These are phyloP conservation scores for Odocoileus hemionus DNA, from an alignment of 2,113 vertebrate genomes.

Conservation along the genomic window DNA sequence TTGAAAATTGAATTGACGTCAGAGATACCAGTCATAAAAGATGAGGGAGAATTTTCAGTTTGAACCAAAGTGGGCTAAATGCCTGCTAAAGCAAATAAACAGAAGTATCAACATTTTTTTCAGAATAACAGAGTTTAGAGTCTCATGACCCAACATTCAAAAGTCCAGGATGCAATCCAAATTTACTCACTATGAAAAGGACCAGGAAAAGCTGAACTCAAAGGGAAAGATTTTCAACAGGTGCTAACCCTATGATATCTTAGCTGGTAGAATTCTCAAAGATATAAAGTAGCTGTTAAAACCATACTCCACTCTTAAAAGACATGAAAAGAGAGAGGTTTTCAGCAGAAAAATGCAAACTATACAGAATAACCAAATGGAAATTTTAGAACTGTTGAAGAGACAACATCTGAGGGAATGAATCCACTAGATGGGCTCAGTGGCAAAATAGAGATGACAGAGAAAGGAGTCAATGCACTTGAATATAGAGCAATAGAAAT, in stretches of 20 bases:
- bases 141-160: not conserved
- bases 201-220: not conserved
- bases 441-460: not conserved
- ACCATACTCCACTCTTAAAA: not conserved
- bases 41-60: not conserved
- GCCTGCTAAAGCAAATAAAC: not conserved
- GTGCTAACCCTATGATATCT: not conserved
- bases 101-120: not conserved
- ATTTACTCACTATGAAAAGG: not conserved
- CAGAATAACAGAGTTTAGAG: not conserved
- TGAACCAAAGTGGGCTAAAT: not conserved
- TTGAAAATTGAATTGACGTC: not conserved
- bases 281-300: not conserved
- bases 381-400: not conserved
- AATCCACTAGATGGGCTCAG: not conserved
- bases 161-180: not conserved
- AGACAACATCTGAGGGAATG: not conserved
- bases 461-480: not conserved
- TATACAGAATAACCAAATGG: not conserved
- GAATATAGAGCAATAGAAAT: not conserved
- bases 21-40: not conserved
- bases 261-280: not conserved
- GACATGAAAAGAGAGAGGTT: not conserved
- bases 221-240: not conserved
- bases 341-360: conserved; percentile 10